A percentile compares a stretch with the other conserved stretches of the same genome.
phyloP scores from a whole-genome alignment of 2,888 invertebrate genomes.

The Hirtodrosophila cameraria region DNA sequence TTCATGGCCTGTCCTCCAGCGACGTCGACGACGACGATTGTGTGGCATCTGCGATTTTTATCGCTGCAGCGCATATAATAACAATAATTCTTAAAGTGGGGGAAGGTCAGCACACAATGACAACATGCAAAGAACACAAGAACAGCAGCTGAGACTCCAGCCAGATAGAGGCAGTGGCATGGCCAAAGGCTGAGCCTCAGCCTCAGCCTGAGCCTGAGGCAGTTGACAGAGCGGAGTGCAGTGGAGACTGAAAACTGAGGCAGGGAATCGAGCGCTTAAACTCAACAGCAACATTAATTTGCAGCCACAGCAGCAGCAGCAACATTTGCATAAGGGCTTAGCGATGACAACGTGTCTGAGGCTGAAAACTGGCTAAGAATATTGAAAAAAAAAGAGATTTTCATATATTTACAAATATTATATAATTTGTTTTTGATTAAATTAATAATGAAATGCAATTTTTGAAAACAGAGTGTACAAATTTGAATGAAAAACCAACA shows the following conservation, averaged over 20 bases:
- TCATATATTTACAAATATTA: too few species aligned
- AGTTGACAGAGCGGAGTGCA: constrained; percentile 16
- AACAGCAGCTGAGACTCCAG: constrained; percentile 73
- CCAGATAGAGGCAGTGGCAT: constrained; percentile 38
- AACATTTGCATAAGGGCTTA: constrained; percentile 67
- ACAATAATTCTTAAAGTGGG: constrained; percentile 83
- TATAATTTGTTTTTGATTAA: neutral
- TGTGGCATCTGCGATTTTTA: constrained; percentile 81
- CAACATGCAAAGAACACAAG: constrained; percentile 70
- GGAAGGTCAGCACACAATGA: constrained; percentile 72
- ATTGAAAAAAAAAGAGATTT: too few species aligned
- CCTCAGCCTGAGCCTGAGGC: neutral
- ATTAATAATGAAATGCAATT: too few species aligned
- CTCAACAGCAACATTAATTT: constrained; percentile 82
- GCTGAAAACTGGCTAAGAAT: neutral
- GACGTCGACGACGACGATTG: constrained; percentile 61
- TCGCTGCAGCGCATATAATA: constrained; percentile 81
- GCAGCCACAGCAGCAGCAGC: constrained; percentile 62
- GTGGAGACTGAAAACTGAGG: constrained; percentile 6
- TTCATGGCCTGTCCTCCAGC: constrained; percentile 76
- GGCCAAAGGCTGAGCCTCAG: constrained; percentile 13
- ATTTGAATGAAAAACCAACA: too few species aligned
- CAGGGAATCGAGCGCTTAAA: constrained; percentile 71
- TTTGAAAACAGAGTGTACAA: too few species aligned
- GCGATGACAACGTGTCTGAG: constrained; percentile 38